Evolutionary conservation across 2,113 vertebrate species (phyloP), one percentile per base, ranked within the genome.

Genomic region (Oostethus manadensis): DNA sequence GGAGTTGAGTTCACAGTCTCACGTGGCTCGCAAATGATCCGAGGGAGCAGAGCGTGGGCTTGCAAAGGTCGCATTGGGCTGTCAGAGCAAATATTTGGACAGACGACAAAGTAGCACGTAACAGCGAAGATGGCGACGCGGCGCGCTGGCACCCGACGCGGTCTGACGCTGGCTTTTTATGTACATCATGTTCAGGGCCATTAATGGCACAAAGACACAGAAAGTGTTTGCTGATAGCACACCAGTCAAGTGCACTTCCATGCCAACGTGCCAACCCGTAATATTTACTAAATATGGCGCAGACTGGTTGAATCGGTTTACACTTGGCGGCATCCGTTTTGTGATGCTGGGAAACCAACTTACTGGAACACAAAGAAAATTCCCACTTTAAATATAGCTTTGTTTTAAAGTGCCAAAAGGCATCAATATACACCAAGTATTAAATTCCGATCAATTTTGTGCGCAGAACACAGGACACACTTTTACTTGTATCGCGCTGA

Each of bases 51-150:
- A 47, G 66, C 6, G 4, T 18, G 29, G 33, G 54, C 55, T 38
- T 22, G 16, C 3, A 29, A 55, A 67, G 69, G 67, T 74, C 59
- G 35, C 67, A 61, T 58, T 54, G 29, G 61, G 72, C 65, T 66
- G 74, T 81, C 71, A 78, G 84, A 78, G 64, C 64, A 80, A 83
- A 80, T 78, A 79, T 78, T 80, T 80, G 75, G 29, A 56, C 59
- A 42, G 35, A 47, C 75, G 23, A 73, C 71, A 23, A 74, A 64
- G 56, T 64, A 56, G 62, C 59, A 74, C 48, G 17, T 60, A 68
- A 47, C 43, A 33, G 49, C 5, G 58, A 79, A 81, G 59, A 68
- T 62, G 51, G 40, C 51, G 59, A 38, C 20, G 60, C 10, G 26
- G 8, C 14, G 18, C 17, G 44, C 40, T 61, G 51, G 50, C 58